Percentiles rank a stretch among this genome's conserved stretches.
These are phyloP conservation scores for Eueides isabella DNA, from an alignment of 1,140 invertebrate genomes.

Conservation along the genomic window DNA sequence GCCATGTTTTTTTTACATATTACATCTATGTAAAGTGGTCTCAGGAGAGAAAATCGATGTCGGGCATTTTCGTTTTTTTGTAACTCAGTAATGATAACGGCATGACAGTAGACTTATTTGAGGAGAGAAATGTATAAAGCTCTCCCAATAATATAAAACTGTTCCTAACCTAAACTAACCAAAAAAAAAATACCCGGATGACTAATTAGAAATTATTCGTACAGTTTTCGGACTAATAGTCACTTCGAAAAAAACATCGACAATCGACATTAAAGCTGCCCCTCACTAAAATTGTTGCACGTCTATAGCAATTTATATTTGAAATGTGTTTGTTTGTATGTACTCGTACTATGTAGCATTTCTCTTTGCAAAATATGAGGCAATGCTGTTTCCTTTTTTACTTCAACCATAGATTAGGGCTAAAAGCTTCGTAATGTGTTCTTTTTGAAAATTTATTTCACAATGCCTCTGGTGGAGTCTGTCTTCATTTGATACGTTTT, in stretches of 20 bases:
- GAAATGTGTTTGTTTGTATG: constrained; percentile 52
- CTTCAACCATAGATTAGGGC: constrained; percentile 45
- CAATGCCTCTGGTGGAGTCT: not conserved
- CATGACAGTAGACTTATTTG: no score
- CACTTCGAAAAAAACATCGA: constrained; percentile 23
- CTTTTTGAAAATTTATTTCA: constrained; percentile 44
- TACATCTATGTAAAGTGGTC: no score
- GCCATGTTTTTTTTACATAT: no score
- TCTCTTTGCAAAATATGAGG: constrained; percentile 41
- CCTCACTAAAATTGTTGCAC: constrained; percentile 34
- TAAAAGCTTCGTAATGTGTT: constrained; percentile 51
- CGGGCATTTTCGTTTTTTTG: no score
- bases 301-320: constrained; percentile 57
- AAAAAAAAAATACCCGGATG: no score
- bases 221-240: no score
- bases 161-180: no score
- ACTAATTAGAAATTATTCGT: no score
- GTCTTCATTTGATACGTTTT: constrained; percentile 8
- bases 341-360: constrained; percentile 23
- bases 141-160: no score
- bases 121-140: no score
- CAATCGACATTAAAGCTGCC: not conserved
- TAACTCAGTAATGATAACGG: no score
- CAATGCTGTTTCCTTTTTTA: constrained; percentile 46
- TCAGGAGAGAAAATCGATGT: no score